Evolutionary conservation across 2,113 vertebrate genomes (phyloP).

Genomic region (Bungarus multicinctus): DNA sequence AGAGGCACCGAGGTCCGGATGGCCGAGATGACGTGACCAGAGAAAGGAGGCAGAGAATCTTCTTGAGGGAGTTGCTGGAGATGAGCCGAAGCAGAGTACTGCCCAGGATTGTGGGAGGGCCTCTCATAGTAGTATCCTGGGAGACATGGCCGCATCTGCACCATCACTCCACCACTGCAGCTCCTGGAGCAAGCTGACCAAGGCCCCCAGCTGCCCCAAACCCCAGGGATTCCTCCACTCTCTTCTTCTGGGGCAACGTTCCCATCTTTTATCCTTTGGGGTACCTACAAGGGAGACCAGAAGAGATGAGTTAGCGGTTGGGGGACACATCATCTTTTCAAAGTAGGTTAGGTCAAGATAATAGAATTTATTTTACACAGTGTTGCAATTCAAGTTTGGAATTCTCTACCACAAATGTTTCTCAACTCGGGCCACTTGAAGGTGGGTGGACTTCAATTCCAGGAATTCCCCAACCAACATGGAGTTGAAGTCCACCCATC

Average conservation of each 20-base stretch:
- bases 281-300: slow-evolving; percentile 71
- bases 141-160: slow-evolving; percentile 85
- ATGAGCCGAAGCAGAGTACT: slow-evolving; percentile 32
- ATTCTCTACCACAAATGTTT: background rate
- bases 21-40: slow-evolving; percentile 76
- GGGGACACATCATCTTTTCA: background rate
- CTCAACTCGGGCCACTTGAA: background rate
- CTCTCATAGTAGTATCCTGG: slow-evolving; percentile 65
- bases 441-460: too few species aligned
- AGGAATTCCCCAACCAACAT: too few species aligned
- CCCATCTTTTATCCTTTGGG: slow-evolving; percentile 76
- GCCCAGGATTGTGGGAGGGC: slow-evolving; percentile 19
- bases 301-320: background rate
- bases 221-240: slow-evolving; percentile 63
- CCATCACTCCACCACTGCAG: slow-evolving; percentile 87
- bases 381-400: background rate
- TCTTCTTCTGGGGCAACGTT: slow-evolving; percentile 61
- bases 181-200: slow-evolving; percentile 88
- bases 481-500: too few species aligned
- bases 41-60: slow-evolving; percentile 50
- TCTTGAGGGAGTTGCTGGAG: slow-evolving; percentile 42
- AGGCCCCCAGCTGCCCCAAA: slow-evolving; percentile 89
- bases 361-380: background rate
- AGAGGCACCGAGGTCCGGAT: slow-evolving; percentile 79
- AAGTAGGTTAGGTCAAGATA: background rate